Conservation (phyloP, 1,140 invertebrate species). For the Leptestheria dahalacensis region DNA sequence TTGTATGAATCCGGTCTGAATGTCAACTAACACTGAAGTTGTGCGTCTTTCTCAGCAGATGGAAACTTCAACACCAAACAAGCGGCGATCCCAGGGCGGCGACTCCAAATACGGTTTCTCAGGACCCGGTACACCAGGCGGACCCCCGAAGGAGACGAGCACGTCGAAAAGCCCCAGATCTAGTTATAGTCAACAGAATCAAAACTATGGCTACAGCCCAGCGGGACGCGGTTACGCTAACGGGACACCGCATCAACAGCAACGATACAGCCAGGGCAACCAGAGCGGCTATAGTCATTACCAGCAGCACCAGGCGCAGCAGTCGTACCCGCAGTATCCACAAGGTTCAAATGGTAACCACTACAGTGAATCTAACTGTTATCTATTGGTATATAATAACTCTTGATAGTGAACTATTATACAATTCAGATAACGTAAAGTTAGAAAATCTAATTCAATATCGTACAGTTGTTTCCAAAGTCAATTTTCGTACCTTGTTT, state of each 20-base stretch:
- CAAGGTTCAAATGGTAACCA: not conserved
- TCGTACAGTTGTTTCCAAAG: no score
- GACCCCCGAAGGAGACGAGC: not conserved
- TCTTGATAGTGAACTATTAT: no score
- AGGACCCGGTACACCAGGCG: constrained; percentile 19
- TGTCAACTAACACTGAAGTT: no score
- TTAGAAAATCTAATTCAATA: no score
- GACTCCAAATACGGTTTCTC: constrained; percentile 49
- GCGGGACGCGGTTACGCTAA: not conserved
- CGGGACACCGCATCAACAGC: not conserved
- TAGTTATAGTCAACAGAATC: not conserved
- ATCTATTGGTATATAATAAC: no score
- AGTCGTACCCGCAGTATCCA: not conserved
- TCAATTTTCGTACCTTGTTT: no score
- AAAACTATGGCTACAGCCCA: not conserved
- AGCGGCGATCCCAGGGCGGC: constrained; percentile 29
- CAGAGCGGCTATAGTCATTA: not conserved
- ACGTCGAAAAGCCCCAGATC: not conserved
- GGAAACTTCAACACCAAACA: constrained; percentile 1
- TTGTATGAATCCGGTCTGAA: no score
- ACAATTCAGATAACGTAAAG: no score
- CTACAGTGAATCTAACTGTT: no score
- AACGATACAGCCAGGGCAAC: not conserved
- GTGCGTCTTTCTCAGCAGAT: constrained; percentile 6
- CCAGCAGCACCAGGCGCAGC: not conserved